Base-by-base conservation (phyloP, 2,888 invertebrate genomes). In the Therioaphis trifolii region DNA sequence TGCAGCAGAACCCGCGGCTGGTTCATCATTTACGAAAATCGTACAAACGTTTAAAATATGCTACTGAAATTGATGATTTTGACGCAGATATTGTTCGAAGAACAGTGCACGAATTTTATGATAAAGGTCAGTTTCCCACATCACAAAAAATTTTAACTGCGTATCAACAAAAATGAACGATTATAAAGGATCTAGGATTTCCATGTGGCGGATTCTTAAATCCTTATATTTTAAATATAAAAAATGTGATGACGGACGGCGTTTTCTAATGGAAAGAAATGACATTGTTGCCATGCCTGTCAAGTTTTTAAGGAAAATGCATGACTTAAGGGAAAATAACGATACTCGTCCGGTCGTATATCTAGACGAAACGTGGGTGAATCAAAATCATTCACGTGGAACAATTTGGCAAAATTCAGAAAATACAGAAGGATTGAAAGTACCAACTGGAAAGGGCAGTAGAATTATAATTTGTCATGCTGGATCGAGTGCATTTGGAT, bases 71-170 rank as follows among this genome's bases (percentile, higher is more conserved):
- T 18, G 21, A n/a, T n/a, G n/a, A n/a, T n/a, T n/a, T n/a, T n/a
- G n/a, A n/a, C n/a, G n/a, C n/a, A n/a, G n/a, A n/a, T 40, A 49
- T 80, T 58, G 21, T 80, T 29, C 35, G 79, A 58, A 49, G 55
- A 21, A 75, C 61, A 3, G 74, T 84, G 21, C 52, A 74, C 29
- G 43, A 40, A 29, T 84, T 66, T 76, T 84, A 76, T 68, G 55
- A 84, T 24, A 21, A 68, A 40, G 75, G 68, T 35, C 66, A 75
- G 66, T 66, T 63, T 35, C 76, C 84, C 7, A 74, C 76, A n/a
- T 35, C n/a, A 27, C n/a, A n/a, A 21, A 43, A 84, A 76, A 9
- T 84, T 35, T 55, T 46, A 46, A 40, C 46, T 58, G 40, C 72
- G 4, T 27, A 74, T 7, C 72, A 58, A 52, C 61, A 63, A 52